A percentile compares a stretch with the other conserved stretches of the same genome.
Evolutionary conservation across 2,888 invertebrate genomes (phyloP).

Genomic region (Ptilodon capucinus): DNA sequence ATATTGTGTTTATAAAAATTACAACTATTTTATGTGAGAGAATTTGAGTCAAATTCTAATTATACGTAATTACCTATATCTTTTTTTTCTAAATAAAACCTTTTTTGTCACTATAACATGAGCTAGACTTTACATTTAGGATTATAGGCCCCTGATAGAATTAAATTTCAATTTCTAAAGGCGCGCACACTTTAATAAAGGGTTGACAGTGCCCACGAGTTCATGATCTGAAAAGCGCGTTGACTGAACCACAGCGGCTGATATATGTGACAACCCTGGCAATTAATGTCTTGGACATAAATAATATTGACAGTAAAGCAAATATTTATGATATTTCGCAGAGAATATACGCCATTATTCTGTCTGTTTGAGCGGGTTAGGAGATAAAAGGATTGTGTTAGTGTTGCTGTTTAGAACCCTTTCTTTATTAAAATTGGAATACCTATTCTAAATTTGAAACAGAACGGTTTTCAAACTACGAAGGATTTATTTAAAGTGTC

Average conservation of each 20-base stretch:
- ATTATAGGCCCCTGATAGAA: constrained; percentile 47
- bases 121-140: constrained; percentile 33
- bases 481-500: too few relatives aligned
- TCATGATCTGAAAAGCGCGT: constrained; percentile 43
- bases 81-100: too few relatives aligned
- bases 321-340: constrained; percentile 15
- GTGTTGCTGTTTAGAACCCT: too few relatives aligned
- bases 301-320: constrained; percentile 46
- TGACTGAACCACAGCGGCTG: constrained; percentile 40
- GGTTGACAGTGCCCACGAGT: constrained; percentile 31
- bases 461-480: too few relatives aligned
- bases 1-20: too few relatives aligned
- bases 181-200: constrained; percentile 41
- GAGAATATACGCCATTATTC: background rate
- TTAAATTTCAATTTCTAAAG: constrained; percentile 55
- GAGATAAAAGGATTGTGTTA: background rate
- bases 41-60: too few relatives aligned
- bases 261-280: constrained; percentile 47
- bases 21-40: too few relatives aligned
- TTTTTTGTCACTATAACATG: constrained; percentile 20
- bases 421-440: too few relatives aligned
- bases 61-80: too few relatives aligned
- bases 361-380: constrained; percentile 8
- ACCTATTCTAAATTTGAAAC: too few relatives aligned
- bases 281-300: constrained; percentile 49